Percentiles rank a stretch among this genome's conserved stretches.
phyloP scores from a whole-genome alignment of 1,140 invertebrate genomes.

The Lepidostoma basale region DNA sequence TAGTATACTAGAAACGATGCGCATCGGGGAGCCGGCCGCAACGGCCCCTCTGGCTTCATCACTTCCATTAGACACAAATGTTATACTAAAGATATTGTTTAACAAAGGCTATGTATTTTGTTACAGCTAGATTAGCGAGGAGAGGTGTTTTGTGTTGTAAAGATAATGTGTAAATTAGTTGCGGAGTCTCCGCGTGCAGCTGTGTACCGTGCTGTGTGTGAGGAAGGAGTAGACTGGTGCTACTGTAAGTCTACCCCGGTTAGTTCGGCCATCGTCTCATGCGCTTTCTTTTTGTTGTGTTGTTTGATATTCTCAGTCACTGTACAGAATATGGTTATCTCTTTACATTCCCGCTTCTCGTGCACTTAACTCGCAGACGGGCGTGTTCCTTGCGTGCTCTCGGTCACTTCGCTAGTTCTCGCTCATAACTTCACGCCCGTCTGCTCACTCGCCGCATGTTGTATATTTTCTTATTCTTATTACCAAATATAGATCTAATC shows the following conservation, averaged over 20 bases:
- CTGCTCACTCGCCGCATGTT: constrained; percentile 19
- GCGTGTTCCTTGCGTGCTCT: constrained; percentile 8
- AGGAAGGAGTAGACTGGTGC: constrained; percentile 30
- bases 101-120: constrained; percentile 3
- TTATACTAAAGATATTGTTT: constrained; percentile 16
- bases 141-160: constrained; percentile 9
- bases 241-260: constrained; percentile 27
- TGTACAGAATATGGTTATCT: constrained; percentile 25
- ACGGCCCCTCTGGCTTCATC: too few relatives aligned
- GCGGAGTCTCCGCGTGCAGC: not conserved
- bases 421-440: constrained; percentile 4
- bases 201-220: constrained; percentile 3
- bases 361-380: constrained; percentile 9
- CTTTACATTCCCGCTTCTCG: constrained; percentile 40
- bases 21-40: too few relatives aligned
- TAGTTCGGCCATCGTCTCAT: constrained; percentile 25
- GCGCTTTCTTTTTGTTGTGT: constrained; percentile 23
- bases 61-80: not conserved
- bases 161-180: constrained; percentile 20
- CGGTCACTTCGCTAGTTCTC: constrained; percentile 11
- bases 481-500: constrained; percentile 46
- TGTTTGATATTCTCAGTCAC: constrained; percentile 21
- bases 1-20: too few relatives aligned
- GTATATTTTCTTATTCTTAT: constrained; percentile 38
- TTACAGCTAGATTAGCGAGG: not conserved